Base-by-base conservation (phyloP, 2,888 invertebrate species). In the Trimorus sp. region DNA sequence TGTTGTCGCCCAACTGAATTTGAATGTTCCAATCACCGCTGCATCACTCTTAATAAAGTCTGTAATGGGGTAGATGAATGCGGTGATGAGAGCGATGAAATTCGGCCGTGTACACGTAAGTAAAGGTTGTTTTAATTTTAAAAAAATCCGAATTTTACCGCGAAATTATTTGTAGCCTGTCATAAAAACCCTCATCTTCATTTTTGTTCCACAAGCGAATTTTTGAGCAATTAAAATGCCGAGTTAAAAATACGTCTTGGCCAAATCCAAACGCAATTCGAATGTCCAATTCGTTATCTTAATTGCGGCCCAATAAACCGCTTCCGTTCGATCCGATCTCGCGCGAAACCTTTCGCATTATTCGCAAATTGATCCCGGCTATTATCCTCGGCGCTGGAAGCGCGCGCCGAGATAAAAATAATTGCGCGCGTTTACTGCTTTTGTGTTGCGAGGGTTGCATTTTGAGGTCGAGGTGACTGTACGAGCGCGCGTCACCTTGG, bases 31-130 rank as follows among this genome's bases (percentile, higher is more conserved):
- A 92, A 92, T 86, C 93, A 93, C 14, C 92, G 92, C 78, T 96
- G 96, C 92, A 94, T 96, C 88, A 94, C 95, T 53, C 92, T 95
- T 89, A 95, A 95, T 92, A 95, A 95, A 91, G 96, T 94, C 90
- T 97, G 97, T 92, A 95, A 97, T 89, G 95, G 96, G 16, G 93
- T 95, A 79, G 94, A 95, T 87, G 96, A 97, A 90, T 97, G 96
- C 88, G 94, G 94, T 38, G 96, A 96, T 91, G 94, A 94, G 87
- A 95, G 95, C 86, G 96, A 97, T 90, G 96, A 97, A 91, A 94
- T 94, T 3, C 93, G 94, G 84, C 94, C 94, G 87, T 96, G 96
- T 91, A 93, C 96, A 88, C 95, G 96, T 96, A 92, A 96, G 96
- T 95, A 74, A 73, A 75, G 73, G 66, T 71, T 79, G 26, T 26